These are phyloP conservation scores for Anoplophora glabripennis DNA, from an alignment of 1,140 invertebrate genomes.

Conservation along the genomic window DNA sequence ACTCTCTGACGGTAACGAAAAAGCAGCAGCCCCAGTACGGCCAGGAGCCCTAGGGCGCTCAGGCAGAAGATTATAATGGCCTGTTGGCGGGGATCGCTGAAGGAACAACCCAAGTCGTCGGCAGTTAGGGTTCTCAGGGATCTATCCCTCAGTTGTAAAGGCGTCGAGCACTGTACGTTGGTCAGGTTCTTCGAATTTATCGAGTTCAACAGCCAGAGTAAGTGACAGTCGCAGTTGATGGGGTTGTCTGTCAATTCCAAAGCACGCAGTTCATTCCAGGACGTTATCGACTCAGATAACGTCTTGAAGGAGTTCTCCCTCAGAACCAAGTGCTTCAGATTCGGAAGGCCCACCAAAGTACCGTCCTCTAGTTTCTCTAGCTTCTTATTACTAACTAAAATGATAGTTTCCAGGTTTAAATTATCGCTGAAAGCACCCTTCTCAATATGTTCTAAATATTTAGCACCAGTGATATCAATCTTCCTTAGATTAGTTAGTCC, in stretches of 20 bases:
- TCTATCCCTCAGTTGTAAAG: slow-evolving; percentile 66
- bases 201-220: slow-evolving; percentile 78
- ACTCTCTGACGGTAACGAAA: slow-evolving; percentile 77
- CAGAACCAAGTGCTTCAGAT: slow-evolving; percentile 70
- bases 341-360: slow-evolving; percentile 72
- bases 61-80: slow-evolving; percentile 71
- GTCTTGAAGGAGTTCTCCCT: slow-evolving; percentile 74
- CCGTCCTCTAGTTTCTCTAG: slow-evolving; percentile 69
- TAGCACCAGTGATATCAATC: slow-evolving; percentile 73
- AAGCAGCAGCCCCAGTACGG: slow-evolving; percentile 65
- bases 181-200: slow-evolving; percentile 69
- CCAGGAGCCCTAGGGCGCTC: slow-evolving; percentile 64
- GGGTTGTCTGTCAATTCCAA: slow-evolving; percentile 82
- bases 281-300: slow-evolving; percentile 70
- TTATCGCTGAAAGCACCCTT: slow-evolving; percentile 76
- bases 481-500: slow-evolving; percentile 72
- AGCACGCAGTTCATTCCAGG: slow-evolving; percentile 72
- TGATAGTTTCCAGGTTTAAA: slow-evolving; percentile 73
- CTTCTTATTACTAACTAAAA: slow-evolving; percentile 73
- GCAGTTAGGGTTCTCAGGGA: slow-evolving; percentile 65
- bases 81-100: slow-evolving; percentile 71
- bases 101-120: slow-evolving; percentile 77
- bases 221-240: slow-evolving; percentile 73
- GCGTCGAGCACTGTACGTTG: slow-evolving; percentile 71
- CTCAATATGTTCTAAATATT: slow-evolving; percentile 65